Evolutionary conservation across 2,888 invertebrate species (phyloP).

Genomic region (Drosophila eohydei): DNA sequence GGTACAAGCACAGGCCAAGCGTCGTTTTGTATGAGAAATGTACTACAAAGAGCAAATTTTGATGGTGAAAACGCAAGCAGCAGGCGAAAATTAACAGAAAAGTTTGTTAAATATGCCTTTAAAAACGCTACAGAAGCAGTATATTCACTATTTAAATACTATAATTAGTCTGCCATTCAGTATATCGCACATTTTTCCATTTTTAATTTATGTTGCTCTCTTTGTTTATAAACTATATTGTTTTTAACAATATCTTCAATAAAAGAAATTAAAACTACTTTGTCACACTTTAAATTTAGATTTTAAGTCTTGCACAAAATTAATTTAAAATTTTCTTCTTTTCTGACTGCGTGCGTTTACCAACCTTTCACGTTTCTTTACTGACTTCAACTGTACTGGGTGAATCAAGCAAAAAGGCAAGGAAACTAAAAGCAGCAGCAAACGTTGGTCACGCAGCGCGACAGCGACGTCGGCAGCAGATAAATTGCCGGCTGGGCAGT

Average conservation of each 20-base stretch:
- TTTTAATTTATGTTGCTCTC: not conserved
- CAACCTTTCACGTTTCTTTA: slow-evolving; percentile 66
- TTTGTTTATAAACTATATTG: not conserved
- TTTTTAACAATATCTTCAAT: not conserved
- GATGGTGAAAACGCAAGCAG: slow-evolving; percentile 32
- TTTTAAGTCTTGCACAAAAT: slow-evolving; percentile 23
- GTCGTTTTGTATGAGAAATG: slow-evolving; percentile 60
- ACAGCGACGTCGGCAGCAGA: slow-evolving; percentile 56
- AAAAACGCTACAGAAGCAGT: slow-evolving; percentile 1
- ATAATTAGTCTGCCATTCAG: slow-evolving; percentile 3
- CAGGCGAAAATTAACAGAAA: slow-evolving; percentile 32
- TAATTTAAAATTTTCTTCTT: slow-evolving; percentile 1
- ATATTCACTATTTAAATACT: not conserved
- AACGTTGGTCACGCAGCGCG: slow-evolving; percentile 28
- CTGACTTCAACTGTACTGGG: slow-evolving; percentile 72
- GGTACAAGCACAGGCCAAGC: slow-evolving; percentile 35
- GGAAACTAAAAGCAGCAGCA: slow-evolving; percentile 36
- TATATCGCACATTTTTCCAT: not conserved
- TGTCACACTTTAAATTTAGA: slow-evolving; percentile 31
- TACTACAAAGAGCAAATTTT: slow-evolving; percentile 42
- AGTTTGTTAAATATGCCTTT: slow-evolving; percentile 11
- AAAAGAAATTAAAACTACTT: not conserved
- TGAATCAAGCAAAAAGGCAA: slow-evolving; percentile 51
- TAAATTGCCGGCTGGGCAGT: slow-evolving; percentile 58
- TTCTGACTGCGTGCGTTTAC: slow-evolving; percentile 46